Evolutionary conservation across 2,888 invertebrate species (phyloP).

Genomic region (Galerucella pusilla): DNA sequence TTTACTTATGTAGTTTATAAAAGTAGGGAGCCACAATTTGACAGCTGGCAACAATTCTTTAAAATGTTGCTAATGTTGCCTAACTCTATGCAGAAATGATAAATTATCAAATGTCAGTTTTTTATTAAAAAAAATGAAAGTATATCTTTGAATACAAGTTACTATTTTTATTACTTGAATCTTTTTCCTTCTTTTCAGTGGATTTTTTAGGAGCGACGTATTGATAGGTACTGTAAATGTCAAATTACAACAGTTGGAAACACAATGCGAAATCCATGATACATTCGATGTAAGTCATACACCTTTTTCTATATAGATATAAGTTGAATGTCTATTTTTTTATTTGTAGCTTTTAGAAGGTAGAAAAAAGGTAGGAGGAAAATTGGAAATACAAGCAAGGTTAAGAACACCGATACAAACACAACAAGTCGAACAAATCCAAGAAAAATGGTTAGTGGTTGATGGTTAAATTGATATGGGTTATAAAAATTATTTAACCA

Average conservation of each 20-base stretch:
- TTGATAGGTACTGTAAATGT: slow-evolving; percentile 85
- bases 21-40: too few species aligned
- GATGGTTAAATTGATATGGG: slow-evolving; percentile 65
- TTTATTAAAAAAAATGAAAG: too few species aligned
- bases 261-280: slow-evolving; percentile 89
- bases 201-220: slow-evolving; percentile 91
- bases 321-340: slow-evolving; percentile 12
- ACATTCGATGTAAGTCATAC: slow-evolving; percentile 85
- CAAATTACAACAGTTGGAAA: slow-evolving; percentile 91
- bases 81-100: too few species aligned
- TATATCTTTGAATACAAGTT: too few species aligned
- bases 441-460: slow-evolving; percentile 93
- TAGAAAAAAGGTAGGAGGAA: slow-evolving; percentile 87
- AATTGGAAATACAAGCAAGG: slow-evolving; percentile 88
- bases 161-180: too few species aligned
- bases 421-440: slow-evolving; percentile 89
- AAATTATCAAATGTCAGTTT: too few species aligned
- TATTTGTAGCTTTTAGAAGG: slow-evolving; percentile 86
- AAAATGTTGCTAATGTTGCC: too few species aligned
- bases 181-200: slow-evolving; percentile 75
- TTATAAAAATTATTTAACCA: neutral
- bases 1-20: too few species aligned
- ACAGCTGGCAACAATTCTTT: too few species aligned
- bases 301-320: neutral
- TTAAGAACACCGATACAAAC: slow-evolving; percentile 87